Conservation (phyloP, 2,113 vertebrate species). For the Rhea americana region DNA sequence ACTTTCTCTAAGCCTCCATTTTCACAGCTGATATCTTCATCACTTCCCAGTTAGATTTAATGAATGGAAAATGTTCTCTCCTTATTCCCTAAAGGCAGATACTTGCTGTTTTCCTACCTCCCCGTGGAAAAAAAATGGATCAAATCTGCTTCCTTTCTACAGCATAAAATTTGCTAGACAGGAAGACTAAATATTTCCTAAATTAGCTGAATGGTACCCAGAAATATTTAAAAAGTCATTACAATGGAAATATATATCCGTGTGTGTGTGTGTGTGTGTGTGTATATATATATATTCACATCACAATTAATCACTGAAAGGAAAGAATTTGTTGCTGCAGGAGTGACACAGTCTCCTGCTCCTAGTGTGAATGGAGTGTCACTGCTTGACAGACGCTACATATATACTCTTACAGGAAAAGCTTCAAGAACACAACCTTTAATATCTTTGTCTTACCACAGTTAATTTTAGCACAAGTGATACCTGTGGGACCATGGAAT, state of each 20-base stretch:
- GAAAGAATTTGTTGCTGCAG: not conserved
- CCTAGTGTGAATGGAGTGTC: accelerated
- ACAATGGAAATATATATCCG: not conserved
- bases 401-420: accelerated
- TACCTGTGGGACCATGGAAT: accelerated
- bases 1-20: not conserved
- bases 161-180: not conserved
- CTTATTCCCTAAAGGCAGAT: slow-evolving; percentile 30
- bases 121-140: not conserved
- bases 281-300: not conserved
- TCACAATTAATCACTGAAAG: not conserved
- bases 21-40: not conserved
- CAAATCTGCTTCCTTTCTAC: not conserved
- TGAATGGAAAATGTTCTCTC: slow-evolving; percentile 8
- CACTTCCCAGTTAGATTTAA: slow-evolving; percentile 27
- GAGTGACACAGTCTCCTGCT: not conserved
- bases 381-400: not conserved
- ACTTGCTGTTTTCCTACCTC: not conserved
- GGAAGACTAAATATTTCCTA: not conserved
- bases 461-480: not conserved
- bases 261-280: not conserved
- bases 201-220: slow-evolving; percentile 9
- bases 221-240: not conserved
- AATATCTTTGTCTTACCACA: accelerated
- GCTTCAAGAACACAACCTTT: not conserved